These are phyloP conservation scores for Drosophila tani DNA, from an alignment of 1,140 invertebrate genomes.

Conservation along the genomic window DNA sequence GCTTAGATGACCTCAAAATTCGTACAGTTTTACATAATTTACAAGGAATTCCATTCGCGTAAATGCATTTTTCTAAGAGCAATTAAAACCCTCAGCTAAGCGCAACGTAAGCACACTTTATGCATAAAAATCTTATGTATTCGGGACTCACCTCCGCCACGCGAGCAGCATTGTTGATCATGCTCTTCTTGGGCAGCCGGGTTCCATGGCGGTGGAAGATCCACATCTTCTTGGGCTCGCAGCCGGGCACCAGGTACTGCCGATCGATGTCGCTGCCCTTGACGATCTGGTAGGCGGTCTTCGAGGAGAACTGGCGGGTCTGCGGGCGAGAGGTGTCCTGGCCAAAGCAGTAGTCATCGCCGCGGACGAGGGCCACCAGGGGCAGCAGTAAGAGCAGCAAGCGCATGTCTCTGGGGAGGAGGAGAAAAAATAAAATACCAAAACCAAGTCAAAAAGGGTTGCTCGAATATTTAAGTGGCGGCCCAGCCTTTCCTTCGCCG, in stretches of 20 bases:
- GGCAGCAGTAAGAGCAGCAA: conserved; percentile 53
- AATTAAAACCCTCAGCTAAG: neutral
- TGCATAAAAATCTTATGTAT: neutral
- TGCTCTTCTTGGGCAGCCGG: conserved; percentile 86
- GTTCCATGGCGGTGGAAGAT: conserved; percentile 88
- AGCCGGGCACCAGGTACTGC: conserved; percentile 87
- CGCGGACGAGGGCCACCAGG: conserved; percentile 47
- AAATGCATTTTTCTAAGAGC: neutral
- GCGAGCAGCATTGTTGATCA: conserved; percentile 86
- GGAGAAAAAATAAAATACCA: neutral
- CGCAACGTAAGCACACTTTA: neutral
- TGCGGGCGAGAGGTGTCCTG: conserved; percentile 87
- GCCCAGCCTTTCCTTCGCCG: conserved; percentile 57
- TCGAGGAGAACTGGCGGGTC: conserved; percentile 87
- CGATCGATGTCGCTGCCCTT: conserved; percentile 85
- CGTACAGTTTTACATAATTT: neutral
- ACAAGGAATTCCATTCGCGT: conserved; percentile 9
- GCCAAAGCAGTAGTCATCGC: conserved; percentile 87
- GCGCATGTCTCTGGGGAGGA: conserved; percentile 59
- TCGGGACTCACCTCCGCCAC: conserved; percentile 84
- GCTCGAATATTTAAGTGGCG: conserved; percentile 53
- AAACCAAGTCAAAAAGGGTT: conserved; percentile 32
- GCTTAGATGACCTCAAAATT: neutral
- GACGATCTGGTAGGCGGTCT: conserved; percentile 88
- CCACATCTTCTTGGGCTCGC: conserved; percentile 88